Evolutionary conservation across 2,888 invertebrate species (phyloP).

Genomic region (Notocelia uddmanniana): DNA sequence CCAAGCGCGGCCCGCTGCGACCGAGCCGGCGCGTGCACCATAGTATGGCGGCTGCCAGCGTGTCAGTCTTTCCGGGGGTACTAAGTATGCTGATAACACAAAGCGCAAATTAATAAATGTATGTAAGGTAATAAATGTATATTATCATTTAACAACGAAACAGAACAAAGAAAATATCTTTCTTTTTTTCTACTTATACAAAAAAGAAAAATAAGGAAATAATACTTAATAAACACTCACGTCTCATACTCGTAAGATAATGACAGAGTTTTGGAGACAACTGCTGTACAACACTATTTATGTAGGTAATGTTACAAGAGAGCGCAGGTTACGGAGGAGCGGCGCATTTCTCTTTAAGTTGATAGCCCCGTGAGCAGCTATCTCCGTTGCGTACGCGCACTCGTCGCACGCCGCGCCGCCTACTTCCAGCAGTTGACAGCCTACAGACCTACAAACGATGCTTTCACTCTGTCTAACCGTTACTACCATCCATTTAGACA

Average conservation of each 20-base stretch:
- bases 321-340: no score
- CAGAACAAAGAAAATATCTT: no score
- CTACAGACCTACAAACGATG: constrained; percentile 82
- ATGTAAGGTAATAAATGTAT: no score
- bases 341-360: constrained; percentile 79
- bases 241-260: no score
- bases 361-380: constrained; percentile 69
- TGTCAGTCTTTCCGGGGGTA: background rate
- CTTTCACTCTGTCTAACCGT: constrained; percentile 65
- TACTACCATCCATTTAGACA: constrained; percentile 56
- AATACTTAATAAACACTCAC: no score
- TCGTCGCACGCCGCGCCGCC: constrained; percentile 62
- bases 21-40: background rate
- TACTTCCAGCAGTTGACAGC: constrained; percentile 66
- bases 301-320: background rate
- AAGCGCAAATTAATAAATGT: background rate
- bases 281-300: background rate
- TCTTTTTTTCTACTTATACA: no score
- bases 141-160: no score
- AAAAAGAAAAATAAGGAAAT: no score
- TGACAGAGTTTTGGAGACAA: background rate
- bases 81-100: background rate
- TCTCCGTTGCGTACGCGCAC: constrained; percentile 82
- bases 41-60: background rate
- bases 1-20: constrained; percentile 69